phyloP scores from a whole-genome alignment of 2,797 vertebrate species.

The Tokudaia tokunoshimensis region DNA sequence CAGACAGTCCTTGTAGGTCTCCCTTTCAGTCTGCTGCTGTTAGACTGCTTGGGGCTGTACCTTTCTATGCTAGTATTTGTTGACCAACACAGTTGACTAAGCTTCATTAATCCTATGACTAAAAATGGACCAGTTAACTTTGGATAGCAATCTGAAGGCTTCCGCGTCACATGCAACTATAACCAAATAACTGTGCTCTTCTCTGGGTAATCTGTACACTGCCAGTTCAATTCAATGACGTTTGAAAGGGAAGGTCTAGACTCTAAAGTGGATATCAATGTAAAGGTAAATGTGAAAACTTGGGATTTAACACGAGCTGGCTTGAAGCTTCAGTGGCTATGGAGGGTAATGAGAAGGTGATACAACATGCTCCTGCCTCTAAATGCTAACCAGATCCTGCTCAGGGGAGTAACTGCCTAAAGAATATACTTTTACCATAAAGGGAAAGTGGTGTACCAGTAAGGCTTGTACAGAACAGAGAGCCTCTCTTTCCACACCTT shows the following conservation, averaged over 20 bases:
- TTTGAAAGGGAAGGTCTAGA: not conserved
- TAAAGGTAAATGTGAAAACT: not conserved
- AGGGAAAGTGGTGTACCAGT: not conserved
- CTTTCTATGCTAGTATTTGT: not conserved
- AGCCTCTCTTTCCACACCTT: not conserved
- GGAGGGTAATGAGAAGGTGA: not conserved
- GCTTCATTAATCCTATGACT: not conserved
- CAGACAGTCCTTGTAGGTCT: not conserved
- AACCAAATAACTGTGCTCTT: not conserved
- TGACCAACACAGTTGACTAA: not conserved
- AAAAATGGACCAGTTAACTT: not conserved
- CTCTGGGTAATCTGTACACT: not conserved
- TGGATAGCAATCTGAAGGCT: not conserved
- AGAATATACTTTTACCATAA: not conserved
- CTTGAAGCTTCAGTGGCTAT: conserved; percentile 7
- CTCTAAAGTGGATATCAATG: not conserved
- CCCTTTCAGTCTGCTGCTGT: not conserved
- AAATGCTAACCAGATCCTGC: not conserved
- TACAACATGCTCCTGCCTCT: not conserved
- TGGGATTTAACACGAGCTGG: not conserved
- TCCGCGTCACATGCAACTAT: not conserved
- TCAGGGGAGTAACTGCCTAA: not conserved
- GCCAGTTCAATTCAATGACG: not conserved
- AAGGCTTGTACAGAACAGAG: not conserved
- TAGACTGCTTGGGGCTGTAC: too few relatives aligned